phyloP scores from a whole-genome alignment of 1,140 invertebrate genomes.

The Lepidurus couesii region DNA sequence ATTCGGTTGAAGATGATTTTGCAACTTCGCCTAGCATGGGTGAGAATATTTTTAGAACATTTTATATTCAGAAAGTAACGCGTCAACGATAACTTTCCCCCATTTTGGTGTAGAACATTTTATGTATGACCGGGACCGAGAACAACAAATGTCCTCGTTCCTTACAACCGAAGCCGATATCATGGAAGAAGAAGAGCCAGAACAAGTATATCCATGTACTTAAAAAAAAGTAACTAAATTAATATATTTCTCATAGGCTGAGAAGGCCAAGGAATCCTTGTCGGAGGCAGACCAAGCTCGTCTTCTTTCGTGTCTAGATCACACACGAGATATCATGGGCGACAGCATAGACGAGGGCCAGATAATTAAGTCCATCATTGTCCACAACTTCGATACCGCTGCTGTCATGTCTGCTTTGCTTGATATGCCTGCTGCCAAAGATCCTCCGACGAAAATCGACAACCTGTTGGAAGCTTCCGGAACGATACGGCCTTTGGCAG shows the following conservation, averaged over 20 bases:
- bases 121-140: conserved; percentile 69
- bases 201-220: conserved; percentile 37
- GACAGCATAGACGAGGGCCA: conserved; percentile 63
- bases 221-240: not conserved
- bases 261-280: conserved; percentile 41
- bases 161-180: conserved; percentile 58
- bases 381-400: conserved; percentile 64
- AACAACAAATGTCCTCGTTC: conserved; percentile 65
- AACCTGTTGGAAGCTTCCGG: not conserved
- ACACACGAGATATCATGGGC: conserved; percentile 71
- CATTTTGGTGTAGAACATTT: conserved; percentile 57
- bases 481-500: not conserved
- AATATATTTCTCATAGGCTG: not conserved
- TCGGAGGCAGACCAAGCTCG: conserved; percentile 62
- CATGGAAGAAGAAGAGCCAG: conserved; percentile 56
- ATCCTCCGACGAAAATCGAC: not conserved
- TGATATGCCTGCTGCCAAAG: conserved; percentile 40
- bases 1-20: conserved; percentile 84
- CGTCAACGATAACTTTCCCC: not conserved
- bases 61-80: not conserved
- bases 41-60: conserved; percentile 20
- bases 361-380: conserved; percentile 59
- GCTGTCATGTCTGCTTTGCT: conserved; percentile 66
- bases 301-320: conserved; percentile 75
- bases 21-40: conserved; percentile 65